These are phyloP conservation scores for Brassicogethes aeneus DNA, from an alignment of 2,888 invertebrate species.

Conservation along the genomic window DNA sequence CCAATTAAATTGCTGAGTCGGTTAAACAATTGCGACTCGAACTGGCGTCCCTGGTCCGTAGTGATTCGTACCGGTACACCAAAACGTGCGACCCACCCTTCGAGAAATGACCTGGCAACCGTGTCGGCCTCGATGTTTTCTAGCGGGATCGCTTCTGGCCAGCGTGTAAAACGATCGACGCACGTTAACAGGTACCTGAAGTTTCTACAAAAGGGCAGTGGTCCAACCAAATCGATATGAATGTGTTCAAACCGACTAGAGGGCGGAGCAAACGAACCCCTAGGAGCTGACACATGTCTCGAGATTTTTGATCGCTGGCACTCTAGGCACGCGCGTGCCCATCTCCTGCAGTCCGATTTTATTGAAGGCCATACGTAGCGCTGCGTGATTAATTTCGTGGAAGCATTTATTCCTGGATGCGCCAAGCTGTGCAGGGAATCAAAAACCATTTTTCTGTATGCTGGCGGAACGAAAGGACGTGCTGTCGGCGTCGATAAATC, in stretches of 20 bases:
- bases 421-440: background rate
- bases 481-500: background rate
- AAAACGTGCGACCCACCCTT: slow-evolving; percentile 36
- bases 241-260: slow-evolving; percentile 25
- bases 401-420: background rate
- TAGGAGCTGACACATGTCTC: background rate
- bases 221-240: slow-evolving; percentile 30
- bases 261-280: slow-evolving; percentile 16
- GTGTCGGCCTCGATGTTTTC: slow-evolving; percentile 11
- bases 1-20: slow-evolving; percentile 19
- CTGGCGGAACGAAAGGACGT: background rate
- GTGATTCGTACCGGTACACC: slow-evolving; percentile 32
- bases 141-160: slow-evolving; percentile 15
- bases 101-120: slow-evolving; percentile 28
- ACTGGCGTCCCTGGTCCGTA: slow-evolving; percentile 30
- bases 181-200: slow-evolving; percentile 12
- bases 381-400: background rate
- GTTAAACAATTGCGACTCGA: slow-evolving; percentile 24
- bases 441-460: background rate
- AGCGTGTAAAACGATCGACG: slow-evolving; percentile 14
- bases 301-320: background rate
- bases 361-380: background rate
- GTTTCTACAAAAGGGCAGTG: slow-evolving; percentile 17
- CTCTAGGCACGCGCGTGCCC: background rate
- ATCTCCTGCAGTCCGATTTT: background rate